A percentile compares a stretch with the other conserved stretches of the same genome.
These are phyloP conservation scores for Eupithecia tripunctaria DNA, from an alignment of 2,888 invertebrate species.

Conservation along the genomic window DNA sequence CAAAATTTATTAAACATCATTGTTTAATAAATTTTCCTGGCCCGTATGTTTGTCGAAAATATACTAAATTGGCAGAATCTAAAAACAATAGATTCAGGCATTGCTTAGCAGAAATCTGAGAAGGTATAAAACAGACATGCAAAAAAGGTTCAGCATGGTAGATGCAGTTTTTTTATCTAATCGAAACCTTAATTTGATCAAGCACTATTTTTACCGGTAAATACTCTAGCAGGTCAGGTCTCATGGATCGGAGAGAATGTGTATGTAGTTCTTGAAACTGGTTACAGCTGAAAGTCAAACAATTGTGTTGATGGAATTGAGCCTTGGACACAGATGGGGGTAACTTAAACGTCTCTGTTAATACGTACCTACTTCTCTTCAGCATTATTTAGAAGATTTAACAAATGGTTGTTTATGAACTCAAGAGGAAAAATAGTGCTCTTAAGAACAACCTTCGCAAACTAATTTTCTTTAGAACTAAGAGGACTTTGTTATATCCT, in stretches of 20 bases:
- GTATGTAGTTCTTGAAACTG: conserved; percentile 7
- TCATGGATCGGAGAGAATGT: not conserved
- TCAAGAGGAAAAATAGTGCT: not conserved
- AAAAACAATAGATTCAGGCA: too few species aligned
- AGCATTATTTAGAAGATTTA: not conserved
- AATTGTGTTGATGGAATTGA: conserved; percentile 31
- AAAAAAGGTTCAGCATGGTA: too few species aligned
- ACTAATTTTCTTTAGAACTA: too few species aligned
- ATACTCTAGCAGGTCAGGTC: not conserved
- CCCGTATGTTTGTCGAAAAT: too few species aligned
- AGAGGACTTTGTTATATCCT: too few species aligned
- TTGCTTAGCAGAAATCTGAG: too few species aligned
- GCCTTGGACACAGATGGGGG: conserved; percentile 4
- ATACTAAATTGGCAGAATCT: too few species aligned
- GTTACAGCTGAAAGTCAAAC: conserved; percentile 30
- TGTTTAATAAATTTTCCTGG: too few species aligned
- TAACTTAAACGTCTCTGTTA: not conserved
- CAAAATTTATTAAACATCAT: too few species aligned
- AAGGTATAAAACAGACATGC: too few species aligned
- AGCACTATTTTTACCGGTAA: not conserved
- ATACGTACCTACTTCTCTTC: not conserved
- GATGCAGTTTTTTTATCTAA: not conserved
- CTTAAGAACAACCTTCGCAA: too few species aligned
- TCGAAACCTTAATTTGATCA: not conserved
- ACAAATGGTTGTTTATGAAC: not conserved